Percentiles rank a stretch among this genome's conserved stretches.
These are phyloP conservation scores for Amblyteles armatorius DNA, from an alignment of 2,888 invertebrate species.

Conservation along the genomic window DNA sequence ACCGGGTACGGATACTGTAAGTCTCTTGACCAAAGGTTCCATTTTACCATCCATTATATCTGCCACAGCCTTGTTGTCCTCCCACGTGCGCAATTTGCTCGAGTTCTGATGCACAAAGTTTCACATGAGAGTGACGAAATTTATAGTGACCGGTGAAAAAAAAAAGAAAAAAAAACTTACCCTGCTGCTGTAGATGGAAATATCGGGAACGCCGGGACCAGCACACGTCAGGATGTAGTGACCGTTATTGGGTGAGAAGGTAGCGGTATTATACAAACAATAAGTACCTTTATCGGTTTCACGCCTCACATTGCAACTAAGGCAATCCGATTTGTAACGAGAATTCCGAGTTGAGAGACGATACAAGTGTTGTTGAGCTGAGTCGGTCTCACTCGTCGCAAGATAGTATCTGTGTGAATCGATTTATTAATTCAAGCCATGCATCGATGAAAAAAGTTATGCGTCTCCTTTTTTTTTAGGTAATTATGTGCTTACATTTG, in stretches of 20 bases:
- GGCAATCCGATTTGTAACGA: conserved; percentile 86
- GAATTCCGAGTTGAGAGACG: conserved; percentile 87
- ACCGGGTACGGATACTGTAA: conserved; percentile 88
- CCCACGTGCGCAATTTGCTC: conserved; percentile 87
- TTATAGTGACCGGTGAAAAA: conserved; percentile 15
- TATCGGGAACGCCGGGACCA: conserved; percentile 94
- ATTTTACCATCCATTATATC: conserved; percentile 85
- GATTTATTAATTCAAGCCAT: conserved; percentile 7
- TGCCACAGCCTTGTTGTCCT: conserved; percentile 87
- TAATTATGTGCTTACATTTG: conserved; percentile 87
- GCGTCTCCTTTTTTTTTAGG: not conserved
- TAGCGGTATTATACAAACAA: conserved; percentile 90
- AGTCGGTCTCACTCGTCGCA: conserved; percentile 91
- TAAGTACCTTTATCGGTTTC: conserved; percentile 83
- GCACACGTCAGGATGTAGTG: conserved; percentile 92
- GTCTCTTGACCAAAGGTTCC: conserved; percentile 87
- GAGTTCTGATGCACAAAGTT: conserved; percentile 75
- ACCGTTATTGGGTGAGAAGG: conserved; percentile 89
- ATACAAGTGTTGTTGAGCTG: conserved; percentile 93
- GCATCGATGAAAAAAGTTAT: not conserved
- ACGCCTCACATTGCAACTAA: conserved; percentile 90
- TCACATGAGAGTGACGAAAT: not conserved
- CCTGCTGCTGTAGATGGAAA: conserved; percentile 86
- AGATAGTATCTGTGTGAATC: conserved; percentile 91
- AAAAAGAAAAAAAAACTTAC: conserved; percentile 82